Conservation (phyloP, 2,888 invertebrate genomes). For the Drosophila imparisetae region DNA sequence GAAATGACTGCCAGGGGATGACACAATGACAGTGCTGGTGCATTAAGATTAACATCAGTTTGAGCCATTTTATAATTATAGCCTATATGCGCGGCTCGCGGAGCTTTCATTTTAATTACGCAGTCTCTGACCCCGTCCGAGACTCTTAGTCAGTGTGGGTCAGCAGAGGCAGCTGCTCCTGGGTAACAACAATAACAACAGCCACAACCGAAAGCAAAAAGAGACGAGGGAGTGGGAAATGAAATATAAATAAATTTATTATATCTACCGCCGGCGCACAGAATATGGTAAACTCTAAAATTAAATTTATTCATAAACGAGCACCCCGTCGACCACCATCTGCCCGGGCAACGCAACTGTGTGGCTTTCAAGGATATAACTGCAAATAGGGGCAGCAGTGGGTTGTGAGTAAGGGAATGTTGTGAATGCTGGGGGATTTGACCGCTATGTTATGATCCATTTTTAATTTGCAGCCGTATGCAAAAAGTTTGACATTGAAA, state of each 20-base stretch:
- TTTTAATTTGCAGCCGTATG: constrained; percentile 63
- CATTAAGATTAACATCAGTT: constrained; percentile 77
- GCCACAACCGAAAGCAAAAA: constrained; percentile 6
- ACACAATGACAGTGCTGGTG: constrained; percentile 48
- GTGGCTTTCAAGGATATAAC: constrained; percentile 5
- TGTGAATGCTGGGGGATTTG: constrained; percentile 23
- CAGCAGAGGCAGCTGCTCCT: constrained; percentile 37
- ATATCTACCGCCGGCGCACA: constrained; percentile 66
- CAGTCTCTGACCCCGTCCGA: constrained; percentile 35
- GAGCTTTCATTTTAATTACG: constrained; percentile 76
- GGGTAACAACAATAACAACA: constrained; percentile 2
- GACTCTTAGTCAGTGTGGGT: constrained; percentile 15
- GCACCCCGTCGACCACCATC: constrained; percentile 46
- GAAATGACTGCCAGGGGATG: constrained; percentile 63
- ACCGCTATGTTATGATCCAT: constrained; percentile 54
- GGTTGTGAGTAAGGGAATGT: background rate
- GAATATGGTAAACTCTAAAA: constrained; percentile 76
- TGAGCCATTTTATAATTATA: constrained; percentile 80
- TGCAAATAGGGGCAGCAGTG: background rate
- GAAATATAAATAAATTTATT: constrained; percentile 82
- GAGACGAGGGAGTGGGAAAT: constrained; percentile 54
- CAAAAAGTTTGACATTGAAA: constrained; percentile 69
- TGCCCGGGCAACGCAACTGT: constrained; percentile 26
- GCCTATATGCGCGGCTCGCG: constrained; percentile 68
- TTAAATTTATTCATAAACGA: constrained; percentile 80